Evolutionary conservation across 2,797 vertebrate genomes (phyloP).

Genomic region (Poecilia velifera): DNA sequence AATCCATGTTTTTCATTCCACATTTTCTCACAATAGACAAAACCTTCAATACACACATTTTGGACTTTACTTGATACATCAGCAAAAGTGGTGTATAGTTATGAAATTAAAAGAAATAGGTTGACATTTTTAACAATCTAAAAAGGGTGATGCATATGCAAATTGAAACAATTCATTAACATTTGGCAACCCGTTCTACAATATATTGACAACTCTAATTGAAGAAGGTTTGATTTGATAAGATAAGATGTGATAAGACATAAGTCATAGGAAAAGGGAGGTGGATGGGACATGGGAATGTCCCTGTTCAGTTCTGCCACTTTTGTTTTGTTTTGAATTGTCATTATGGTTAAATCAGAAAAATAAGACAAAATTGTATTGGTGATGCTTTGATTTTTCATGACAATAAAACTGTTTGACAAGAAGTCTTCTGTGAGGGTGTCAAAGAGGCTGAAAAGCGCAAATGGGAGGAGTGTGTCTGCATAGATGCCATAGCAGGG

Average conservation of each 20-base stretch:
- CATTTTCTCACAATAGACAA: background rate
- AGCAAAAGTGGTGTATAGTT: background rate
- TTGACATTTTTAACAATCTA: background rate
- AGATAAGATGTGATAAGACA: background rate
- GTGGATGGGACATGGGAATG: too few species aligned
- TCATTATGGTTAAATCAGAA: background rate
- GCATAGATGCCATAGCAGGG: background rate
- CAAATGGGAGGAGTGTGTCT: background rate
- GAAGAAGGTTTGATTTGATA: background rate
- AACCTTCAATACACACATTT: too few species aligned
- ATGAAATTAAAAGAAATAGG: background rate
- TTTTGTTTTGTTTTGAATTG: background rate
- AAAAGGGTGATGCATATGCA: background rate
- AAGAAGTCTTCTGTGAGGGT: background rate
- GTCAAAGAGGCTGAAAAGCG: background rate
- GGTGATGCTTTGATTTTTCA: too few species aligned
- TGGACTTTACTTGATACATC: background rate
- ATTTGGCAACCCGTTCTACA: background rate
- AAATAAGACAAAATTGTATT: background rate
- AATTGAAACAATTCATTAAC: background rate
- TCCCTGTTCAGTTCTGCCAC: background rate
- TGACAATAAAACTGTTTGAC: background rate
- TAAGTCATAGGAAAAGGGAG: background rate
- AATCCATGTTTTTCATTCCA: background rate
- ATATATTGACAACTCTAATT: background rate